phyloP scores from a whole-genome alignment of 2,797 vertebrate species.

The Rousettus madagascariensis region DNA sequence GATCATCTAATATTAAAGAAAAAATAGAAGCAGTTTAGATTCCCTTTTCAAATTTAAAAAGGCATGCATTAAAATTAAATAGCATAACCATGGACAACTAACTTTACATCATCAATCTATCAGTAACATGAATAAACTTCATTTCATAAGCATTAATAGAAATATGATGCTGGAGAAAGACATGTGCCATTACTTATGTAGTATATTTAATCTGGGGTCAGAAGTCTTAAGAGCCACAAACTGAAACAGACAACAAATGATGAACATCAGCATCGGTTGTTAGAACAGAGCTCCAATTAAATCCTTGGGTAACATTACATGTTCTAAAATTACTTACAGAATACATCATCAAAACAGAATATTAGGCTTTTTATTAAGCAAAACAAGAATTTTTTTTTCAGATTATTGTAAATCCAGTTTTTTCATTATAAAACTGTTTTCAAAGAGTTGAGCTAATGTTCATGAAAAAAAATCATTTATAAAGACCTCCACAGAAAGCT shows the following conservation, averaged over 20 bases:
- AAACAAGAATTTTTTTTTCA: not conserved
- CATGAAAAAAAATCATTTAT: not conserved
- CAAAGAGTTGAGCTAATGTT: not conserved
- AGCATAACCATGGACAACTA: not conserved
- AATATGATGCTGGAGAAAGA: not conserved
- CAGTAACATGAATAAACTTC: not conserved
- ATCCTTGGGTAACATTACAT: not conserved
- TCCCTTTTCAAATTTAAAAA: not conserved
- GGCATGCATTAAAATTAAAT: not conserved
- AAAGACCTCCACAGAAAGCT: not conserved
- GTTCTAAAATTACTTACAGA: constrained; percentile 41
- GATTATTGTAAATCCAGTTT: not conserved
- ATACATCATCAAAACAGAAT: not conserved
- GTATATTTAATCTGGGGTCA: not conserved
- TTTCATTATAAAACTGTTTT: not conserved
- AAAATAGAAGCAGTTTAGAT: not conserved
- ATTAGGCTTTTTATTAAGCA: not conserved
- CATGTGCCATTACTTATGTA: not conserved
- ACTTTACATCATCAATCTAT: not conserved
- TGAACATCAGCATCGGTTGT: not conserved
- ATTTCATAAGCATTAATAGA: not conserved
- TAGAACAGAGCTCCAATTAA: not conserved
- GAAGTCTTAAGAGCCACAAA: not conserved
- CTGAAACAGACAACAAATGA: not conserved
- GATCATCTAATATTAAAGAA: not conserved